Evolutionary conservation across 2,888 invertebrate genomes (phyloP), one percentile per base, ranked within the genome.

Genomic region (Panorpa germanica): DNA sequence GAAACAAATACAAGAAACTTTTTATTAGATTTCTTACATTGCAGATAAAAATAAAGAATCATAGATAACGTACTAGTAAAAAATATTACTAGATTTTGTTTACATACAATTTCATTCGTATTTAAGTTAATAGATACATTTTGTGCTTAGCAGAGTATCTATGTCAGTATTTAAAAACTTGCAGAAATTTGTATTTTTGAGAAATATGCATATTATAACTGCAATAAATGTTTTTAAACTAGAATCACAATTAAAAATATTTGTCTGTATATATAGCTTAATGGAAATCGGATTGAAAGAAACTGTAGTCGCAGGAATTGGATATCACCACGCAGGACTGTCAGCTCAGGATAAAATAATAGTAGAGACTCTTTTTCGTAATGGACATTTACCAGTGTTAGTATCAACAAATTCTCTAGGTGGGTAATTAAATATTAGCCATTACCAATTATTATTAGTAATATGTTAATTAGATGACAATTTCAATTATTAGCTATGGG

Each of bases 301-400:
- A 5, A 46, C 65, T 34, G 47, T 75, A 4, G 39, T 61, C 35
- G 54, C 55, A 35, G 82, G 82, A 0, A 64, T 82, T 9, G 81
- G 73, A 0, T 73, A 65, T 42, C 82, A 83, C 44, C 82, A 83
- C 53, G 82, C 81, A 7, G 82, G 82, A 0, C 50, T 83, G 45
- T 53, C 66, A 14, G 53, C 54, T 5, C 61, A 67, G 36, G 80
- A 80, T 46, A 57, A 80, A 33, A 54, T 56, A 17, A 48, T 53
- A 15, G 60, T 82, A 4, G 81, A 82, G 47, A 54, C 60, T 3
- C 54, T 70, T 1, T 83, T 82, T 48, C 53, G 68, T 13, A 55
- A 59, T 25, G 65, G 71, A 28, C 55, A 65, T 23, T 52, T 83
- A 18, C 72, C 73, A 0, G 65, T 82, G 38, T 56, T 83, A 16